phyloP scores from a whole-genome alignment of 2,888 invertebrate species.

The Mellilla xanthometata region DNA sequence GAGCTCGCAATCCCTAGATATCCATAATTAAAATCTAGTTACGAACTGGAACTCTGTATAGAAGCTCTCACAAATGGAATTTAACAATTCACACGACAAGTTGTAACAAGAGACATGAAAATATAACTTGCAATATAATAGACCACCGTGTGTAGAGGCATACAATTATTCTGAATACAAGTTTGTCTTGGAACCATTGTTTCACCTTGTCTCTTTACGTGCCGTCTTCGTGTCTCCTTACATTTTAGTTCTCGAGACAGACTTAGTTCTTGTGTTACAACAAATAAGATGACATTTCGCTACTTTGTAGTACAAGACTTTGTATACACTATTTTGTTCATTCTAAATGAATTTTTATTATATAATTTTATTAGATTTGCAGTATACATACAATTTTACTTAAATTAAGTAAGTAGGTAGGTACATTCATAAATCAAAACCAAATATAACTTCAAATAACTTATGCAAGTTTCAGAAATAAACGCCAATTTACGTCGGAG shows the following conservation, averaged over 20 bases:
- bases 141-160: slow-evolving; percentile 46
- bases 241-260: slow-evolving; percentile 13
- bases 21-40: slow-evolving; percentile 79
- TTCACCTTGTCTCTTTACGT: slow-evolving; percentile 27
- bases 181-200: slow-evolving; percentile 38
- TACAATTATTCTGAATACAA: slow-evolving; percentile 32
- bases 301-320: too few relatives aligned
- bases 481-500: slow-evolving; percentile 10
- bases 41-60: slow-evolving; percentile 61
- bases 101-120: slow-evolving; percentile 60
- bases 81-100: slow-evolving; percentile 75
- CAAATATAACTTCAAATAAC: too few relatives aligned
- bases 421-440: too few relatives aligned
- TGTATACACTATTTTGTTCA: too few relatives aligned
- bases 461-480: not conserved
- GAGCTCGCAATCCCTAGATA: slow-evolving; percentile 57
- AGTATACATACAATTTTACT: too few relatives aligned
- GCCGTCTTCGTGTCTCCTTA: slow-evolving; percentile 14
- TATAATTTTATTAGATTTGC: too few relatives aligned
- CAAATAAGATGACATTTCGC: slow-evolving; percentile 7
- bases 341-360: too few relatives aligned
- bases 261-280: slow-evolving; percentile 6
- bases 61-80: slow-evolving; percentile 69
- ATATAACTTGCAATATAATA: slow-evolving; percentile 55
- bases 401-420: too few relatives aligned